Conservation (phyloP, 2,113 vertebrate genomes). For the Galemys pyrenaicus region DNA sequence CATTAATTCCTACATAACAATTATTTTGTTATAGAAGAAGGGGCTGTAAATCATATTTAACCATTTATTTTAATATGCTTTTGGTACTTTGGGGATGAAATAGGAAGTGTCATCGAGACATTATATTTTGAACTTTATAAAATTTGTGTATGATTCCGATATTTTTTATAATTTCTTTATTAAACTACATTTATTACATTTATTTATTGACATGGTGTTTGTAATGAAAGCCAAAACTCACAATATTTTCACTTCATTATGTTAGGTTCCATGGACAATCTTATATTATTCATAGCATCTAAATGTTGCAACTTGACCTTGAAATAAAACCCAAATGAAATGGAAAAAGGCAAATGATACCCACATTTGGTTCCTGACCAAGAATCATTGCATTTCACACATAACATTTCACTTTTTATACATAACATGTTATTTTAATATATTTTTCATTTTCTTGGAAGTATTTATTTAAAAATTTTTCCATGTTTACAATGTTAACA, state of each 20-base stretch:
- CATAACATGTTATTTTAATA: conserved; percentile 76
- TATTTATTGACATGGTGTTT: conserved; percentile 66
- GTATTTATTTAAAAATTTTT: conserved; percentile 73
- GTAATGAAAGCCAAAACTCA: conserved; percentile 66
- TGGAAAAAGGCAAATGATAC: conserved; percentile 69
- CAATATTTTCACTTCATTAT: conserved; percentile 73
- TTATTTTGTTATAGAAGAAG: background rate
- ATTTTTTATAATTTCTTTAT: conserved; percentile 58
- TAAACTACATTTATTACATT: conserved; percentile 54
- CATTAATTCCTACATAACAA: conserved; percentile 54
- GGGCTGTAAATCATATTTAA: conserved; percentile 49
- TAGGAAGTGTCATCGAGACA: background rate
- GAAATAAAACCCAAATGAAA: conserved; percentile 81
- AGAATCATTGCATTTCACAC: conserved; percentile 62
- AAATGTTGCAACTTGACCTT: conserved; percentile 72
- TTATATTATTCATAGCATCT: conserved; percentile 74
- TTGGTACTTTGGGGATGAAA: conserved; percentile 54
- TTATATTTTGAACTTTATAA: conserved; percentile 27
- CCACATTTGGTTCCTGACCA: conserved; percentile 66
- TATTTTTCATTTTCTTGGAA: conserved; percentile 81
- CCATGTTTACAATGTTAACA: conserved; percentile 68
- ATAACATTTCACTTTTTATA: conserved; percentile 68
- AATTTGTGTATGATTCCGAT: conserved; percentile 18
- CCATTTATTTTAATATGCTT: conserved; percentile 27
- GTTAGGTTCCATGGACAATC: conserved; percentile 65